Percentiles rank a stretch among this genome's conserved stretches.
phyloP scores from a whole-genome alignment of 2,888 invertebrate species.

The Pandemis corylana region DNA sequence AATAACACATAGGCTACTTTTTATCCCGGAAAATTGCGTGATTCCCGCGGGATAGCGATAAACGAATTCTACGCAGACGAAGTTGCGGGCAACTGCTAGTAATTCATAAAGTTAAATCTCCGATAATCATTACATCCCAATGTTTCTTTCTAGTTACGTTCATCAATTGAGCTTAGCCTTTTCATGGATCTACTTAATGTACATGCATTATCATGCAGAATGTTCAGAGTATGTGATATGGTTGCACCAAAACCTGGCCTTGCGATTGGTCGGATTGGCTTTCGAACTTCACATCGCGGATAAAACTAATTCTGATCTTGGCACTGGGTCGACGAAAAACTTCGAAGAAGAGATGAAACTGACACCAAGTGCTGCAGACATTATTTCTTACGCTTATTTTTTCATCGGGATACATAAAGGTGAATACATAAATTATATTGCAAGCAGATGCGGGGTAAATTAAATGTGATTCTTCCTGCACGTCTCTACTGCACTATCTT shows the following conservation, averaged over 20 bases:
- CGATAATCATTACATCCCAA: neutral
- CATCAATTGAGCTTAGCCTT: slow-evolving; percentile 89
- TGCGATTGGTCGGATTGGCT: slow-evolving; percentile 92
- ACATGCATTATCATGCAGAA: slow-evolving; percentile 88
- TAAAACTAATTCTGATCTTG: slow-evolving; percentile 52
- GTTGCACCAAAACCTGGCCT: slow-evolving; percentile 91
- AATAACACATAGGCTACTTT: too few species aligned
- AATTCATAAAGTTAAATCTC: neutral
- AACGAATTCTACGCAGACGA: too few species aligned
- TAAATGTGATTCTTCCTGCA: too few species aligned
- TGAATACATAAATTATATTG: slow-evolving; percentile 56
- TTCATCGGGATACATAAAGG: slow-evolving; percentile 95
- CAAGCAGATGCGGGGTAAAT: too few species aligned
- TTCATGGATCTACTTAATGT: slow-evolving; percentile 91
- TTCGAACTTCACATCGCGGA: slow-evolving; percentile 87
- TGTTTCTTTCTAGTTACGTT: slow-evolving; percentile 85
- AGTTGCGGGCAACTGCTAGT: too few species aligned
- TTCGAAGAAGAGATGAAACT: slow-evolving; percentile 57
- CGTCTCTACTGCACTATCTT: too few species aligned
- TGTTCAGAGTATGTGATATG: slow-evolving; percentile 89
- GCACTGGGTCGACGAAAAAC: slow-evolving; percentile 44
- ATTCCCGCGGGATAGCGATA: too few species aligned
- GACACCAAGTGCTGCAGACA: slow-evolving; percentile 84
- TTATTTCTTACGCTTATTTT: slow-evolving; percentile 91
- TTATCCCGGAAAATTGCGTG: too few species aligned